phyloP scores from a whole-genome alignment of 2,888 invertebrate genomes.

The Catocala nupta region DNA sequence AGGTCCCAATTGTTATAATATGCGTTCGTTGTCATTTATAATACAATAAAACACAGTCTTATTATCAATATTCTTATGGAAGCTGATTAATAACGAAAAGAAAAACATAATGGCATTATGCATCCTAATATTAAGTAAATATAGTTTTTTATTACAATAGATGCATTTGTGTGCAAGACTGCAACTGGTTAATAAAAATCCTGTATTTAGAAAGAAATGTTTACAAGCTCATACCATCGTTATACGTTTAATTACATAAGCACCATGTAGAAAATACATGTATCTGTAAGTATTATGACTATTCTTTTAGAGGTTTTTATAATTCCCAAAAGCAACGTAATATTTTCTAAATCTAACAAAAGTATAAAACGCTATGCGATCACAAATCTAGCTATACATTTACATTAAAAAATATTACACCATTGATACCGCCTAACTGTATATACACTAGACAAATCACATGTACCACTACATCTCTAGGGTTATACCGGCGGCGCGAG shows the following conservation, averaged over 20 bases:
- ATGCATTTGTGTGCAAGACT: background rate
- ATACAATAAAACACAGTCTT: constrained; percentile 6
- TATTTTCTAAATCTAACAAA: constrained; percentile 66
- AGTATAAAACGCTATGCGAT: constrained; percentile 83
- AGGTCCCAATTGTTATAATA: background rate
- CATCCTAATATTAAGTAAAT: no score
- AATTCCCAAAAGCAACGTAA: constrained; percentile 64
- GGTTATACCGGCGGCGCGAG: constrained; percentile 37
- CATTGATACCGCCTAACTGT: constrained; percentile 77
- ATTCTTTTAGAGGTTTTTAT: constrained; percentile 49
- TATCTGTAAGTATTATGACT: constrained; percentile 47
- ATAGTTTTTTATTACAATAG: no score
- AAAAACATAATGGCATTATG: no score
- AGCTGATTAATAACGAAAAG: background rate
- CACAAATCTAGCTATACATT: constrained; percentile 81
- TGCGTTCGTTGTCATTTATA: constrained; percentile 1
- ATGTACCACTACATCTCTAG: constrained; percentile 69
- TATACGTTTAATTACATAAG: constrained; percentile 44
- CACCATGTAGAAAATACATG: constrained; percentile 48
- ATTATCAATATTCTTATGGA: background rate
- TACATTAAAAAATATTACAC: constrained; percentile 83
- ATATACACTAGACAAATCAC: constrained; percentile 85
- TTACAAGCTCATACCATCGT: constrained; percentile 53
- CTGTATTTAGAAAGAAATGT: constrained; percentile 9
- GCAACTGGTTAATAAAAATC: background rate